Conservation (phyloP, 2,113 vertebrate species). For the Todiramphus saurophagus region DNA sequence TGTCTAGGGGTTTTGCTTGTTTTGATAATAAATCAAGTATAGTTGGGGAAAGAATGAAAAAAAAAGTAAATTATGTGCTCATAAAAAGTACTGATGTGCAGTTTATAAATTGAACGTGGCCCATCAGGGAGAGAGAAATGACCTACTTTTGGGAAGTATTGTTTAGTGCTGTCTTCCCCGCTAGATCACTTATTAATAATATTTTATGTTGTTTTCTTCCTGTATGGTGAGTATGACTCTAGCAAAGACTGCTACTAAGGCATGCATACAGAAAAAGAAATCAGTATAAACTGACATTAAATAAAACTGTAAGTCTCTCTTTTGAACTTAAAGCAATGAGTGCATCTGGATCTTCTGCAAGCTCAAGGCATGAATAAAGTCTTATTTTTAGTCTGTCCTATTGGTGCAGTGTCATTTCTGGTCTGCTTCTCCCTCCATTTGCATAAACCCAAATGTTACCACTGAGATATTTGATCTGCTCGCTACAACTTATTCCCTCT, state of each 20-base stretch:
- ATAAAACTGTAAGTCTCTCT: background rate
- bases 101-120: background rate
- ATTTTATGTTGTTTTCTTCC: background rate
- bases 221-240: background rate
- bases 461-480: background rate
- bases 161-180: background rate
- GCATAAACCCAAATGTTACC: background rate
- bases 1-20: background rate
- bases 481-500: background rate
- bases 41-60: background rate
- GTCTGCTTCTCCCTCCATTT: background rate
- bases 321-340: background rate
- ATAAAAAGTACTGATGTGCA: background rate
- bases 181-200: background rate
- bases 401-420: background rate
- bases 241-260: background rate
- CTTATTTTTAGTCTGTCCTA: background rate
- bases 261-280: background rate
- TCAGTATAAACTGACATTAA: background rate
- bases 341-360: background rate
- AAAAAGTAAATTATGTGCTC: background rate
- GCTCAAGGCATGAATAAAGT: background rate
- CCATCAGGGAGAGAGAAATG: background rate
- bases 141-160: background rate
- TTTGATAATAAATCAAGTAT: background rate